Percentiles rank a stretch among this genome's conserved stretches.
Evolutionary conservation across 2,888 invertebrate genomes (phyloP).

Genomic region (Microctonus brassicae): DNA sequence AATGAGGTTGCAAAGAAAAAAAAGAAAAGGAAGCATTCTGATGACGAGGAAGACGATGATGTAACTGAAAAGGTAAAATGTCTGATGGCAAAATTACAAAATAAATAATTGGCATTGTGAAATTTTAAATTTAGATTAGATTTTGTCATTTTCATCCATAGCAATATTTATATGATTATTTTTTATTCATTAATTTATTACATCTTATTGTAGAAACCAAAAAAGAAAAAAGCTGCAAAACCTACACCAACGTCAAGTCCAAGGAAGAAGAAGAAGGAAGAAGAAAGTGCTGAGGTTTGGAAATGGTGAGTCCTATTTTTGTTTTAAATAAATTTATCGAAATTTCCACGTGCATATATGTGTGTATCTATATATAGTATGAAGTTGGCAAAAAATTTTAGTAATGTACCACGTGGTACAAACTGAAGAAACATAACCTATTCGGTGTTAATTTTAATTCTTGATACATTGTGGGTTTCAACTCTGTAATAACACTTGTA

Average conservation of each 20-base stretch:
- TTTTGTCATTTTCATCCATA: not conserved
- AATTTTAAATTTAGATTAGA: not conserved
- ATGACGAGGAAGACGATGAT: slow-evolving; percentile 57
- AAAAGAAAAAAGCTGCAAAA: slow-evolving; percentile 56
- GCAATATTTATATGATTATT: not conserved
- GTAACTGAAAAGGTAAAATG: slow-evolving; percentile 52
- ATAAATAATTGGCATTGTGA: too few relatives aligned
- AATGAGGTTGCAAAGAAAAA: slow-evolving; percentile 74
- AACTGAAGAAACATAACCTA: slow-evolving; percentile 39
- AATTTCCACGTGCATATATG: too few relatives aligned
- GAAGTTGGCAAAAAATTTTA: too few relatives aligned
- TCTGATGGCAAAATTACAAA: not conserved
- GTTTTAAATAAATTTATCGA: too few relatives aligned
- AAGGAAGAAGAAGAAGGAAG: slow-evolving; percentile 84
- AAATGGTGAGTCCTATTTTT: slow-evolving; percentile 79
- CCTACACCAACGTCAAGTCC: slow-evolving; percentile 60
- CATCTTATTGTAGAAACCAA: slow-evolving; percentile 54
- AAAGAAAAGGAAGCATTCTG: slow-evolving; percentile 70
- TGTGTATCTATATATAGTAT: too few relatives aligned
- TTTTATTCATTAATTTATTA: too few relatives aligned
- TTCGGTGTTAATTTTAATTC: not conserved
- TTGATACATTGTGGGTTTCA: not conserved
- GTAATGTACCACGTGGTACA: slow-evolving; percentile 39
- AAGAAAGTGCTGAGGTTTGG: slow-evolving; percentile 89
- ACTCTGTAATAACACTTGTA: not conserved